Evolutionary conservation across 2,797 vertebrate genomes (phyloP).

Genomic region (Myripristis murdjan): DNA sequence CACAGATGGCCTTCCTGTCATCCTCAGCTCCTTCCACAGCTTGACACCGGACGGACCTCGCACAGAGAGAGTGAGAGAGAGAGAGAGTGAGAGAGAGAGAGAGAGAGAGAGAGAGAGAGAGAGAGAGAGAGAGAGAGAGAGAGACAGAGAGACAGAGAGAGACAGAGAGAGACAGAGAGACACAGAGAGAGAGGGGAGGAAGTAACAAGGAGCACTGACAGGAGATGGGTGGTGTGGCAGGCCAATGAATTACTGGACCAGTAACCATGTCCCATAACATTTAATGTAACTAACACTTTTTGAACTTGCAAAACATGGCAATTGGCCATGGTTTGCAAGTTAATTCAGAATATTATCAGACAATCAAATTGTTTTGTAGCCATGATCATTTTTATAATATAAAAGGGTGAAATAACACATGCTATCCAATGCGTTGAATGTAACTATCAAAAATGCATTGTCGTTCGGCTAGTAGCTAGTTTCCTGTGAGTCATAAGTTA

Average conservation of each 20-base stretch:
- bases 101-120: background rate
- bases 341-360: background rate
- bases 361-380: too few relatives aligned
- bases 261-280: constrained; percentile 17
- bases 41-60: constrained; percentile 54
- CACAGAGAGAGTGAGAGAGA: constrained; percentile 3
- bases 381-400: too few relatives aligned
- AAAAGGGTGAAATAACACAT: background rate
- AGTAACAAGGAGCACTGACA: constrained; percentile 15
- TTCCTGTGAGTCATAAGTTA: too few relatives aligned
- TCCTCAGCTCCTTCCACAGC: constrained; percentile 53
- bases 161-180: background rate
- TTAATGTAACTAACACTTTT: background rate
- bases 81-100: background rate
- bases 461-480: background rate
- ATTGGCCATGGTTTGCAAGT: background rate
- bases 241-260: constrained; percentile 25
- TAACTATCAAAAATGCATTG: background rate
- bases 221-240: constrained; percentile 5
- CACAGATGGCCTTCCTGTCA: constrained; percentile 71
- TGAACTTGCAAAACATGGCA: background rate
- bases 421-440: background rate
- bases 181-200: background rate
- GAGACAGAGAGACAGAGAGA: background rate
- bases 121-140: background rate